These are phyloP conservation scores for Caenorhabditis sinica DNA, from an alignment of 2,888 invertebrate species.

Conservation along the genomic window DNA sequence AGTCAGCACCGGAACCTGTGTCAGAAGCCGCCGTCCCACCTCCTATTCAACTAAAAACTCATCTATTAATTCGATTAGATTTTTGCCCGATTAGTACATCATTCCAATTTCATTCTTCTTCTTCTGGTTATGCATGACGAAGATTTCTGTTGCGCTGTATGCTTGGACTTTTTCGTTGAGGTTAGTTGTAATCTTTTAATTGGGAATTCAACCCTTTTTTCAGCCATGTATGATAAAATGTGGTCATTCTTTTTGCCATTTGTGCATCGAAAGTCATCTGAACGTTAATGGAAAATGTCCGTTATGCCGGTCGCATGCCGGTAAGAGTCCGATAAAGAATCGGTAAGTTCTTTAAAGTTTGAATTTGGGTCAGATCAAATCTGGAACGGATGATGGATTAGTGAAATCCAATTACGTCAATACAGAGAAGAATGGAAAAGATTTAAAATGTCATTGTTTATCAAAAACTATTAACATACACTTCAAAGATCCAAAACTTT, in stretches of 20 bases:
- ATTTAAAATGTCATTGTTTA: too few relatives aligned
- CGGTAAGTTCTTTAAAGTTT: constrained; percentile 32
- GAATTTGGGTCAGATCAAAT: too few relatives aligned
- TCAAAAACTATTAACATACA: too few relatives aligned
- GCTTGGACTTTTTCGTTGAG: constrained; percentile 63
- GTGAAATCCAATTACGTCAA: too few relatives aligned
- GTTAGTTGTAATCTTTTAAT: constrained; percentile 22
- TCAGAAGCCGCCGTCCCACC: neutral
- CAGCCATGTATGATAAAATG: constrained; percentile 59
- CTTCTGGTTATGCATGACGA: constrained; percentile 51
- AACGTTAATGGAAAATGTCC: constrained; percentile 59
- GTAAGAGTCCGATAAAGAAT: constrained; percentile 43
- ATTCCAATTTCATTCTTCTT: neutral
- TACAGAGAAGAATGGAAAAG: too few relatives aligned
- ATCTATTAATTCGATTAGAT: constrained; percentile 54
- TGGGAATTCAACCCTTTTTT: constrained; percentile 8
- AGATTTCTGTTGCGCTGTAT: constrained; percentile 65
- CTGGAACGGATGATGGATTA: too few relatives aligned
- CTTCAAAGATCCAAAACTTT: too few relatives aligned
- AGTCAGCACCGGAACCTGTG: constrained; percentile 15
- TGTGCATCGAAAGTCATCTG: constrained; percentile 61
- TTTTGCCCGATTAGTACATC: constrained; percentile 28
- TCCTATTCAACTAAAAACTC: constrained; percentile 12
- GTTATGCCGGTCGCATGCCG: constrained; percentile 41
- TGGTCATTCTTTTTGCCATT: constrained; percentile 60